Evolutionary conservation across 2,797 vertebrate species (phyloP).

Genomic region (Vireo griseus): DNA sequence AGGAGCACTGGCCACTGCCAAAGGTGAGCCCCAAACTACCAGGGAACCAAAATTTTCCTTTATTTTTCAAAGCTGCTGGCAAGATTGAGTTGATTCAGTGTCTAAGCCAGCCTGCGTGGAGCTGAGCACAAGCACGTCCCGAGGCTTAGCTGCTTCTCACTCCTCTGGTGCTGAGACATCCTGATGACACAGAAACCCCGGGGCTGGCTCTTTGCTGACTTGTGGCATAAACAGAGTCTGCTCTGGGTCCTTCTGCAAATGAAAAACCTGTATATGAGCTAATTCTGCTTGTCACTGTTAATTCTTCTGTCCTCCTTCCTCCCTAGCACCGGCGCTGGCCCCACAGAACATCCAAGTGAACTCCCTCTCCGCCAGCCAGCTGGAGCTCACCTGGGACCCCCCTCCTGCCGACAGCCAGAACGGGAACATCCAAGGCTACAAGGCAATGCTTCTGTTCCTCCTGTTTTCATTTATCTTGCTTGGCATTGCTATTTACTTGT

Average conservation of each 20-base stretch:
- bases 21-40: neutral
- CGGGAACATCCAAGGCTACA: slow-evolving; percentile 95
- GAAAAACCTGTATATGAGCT: neutral
- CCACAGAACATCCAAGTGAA: slow-evolving; percentile 87
- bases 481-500: neutral
- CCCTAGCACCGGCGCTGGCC: slow-evolving; percentile 86
- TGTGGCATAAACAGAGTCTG: neutral
- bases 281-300: neutral
- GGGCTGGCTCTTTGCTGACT: neutral
- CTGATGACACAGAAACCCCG: accelerated
- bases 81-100: neutral
- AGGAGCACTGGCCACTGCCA: accelerated
- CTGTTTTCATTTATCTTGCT: slow-evolving; percentile 14
- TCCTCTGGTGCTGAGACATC: neutral
- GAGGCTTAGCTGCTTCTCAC: neutral
- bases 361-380: slow-evolving; percentile 83
- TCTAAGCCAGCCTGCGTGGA: neutral
- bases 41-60: neutral
- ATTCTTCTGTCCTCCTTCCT: neutral
- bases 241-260: neutral
- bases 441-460: slow-evolving; percentile 69
- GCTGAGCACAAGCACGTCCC: accelerated
- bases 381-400: slow-evolving; percentile 91
- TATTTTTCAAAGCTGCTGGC: neutral
- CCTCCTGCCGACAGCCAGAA: slow-evolving; percentile 93